Conservation (phyloP, 2,888 invertebrate species). For the Erebia aethiops region DNA sequence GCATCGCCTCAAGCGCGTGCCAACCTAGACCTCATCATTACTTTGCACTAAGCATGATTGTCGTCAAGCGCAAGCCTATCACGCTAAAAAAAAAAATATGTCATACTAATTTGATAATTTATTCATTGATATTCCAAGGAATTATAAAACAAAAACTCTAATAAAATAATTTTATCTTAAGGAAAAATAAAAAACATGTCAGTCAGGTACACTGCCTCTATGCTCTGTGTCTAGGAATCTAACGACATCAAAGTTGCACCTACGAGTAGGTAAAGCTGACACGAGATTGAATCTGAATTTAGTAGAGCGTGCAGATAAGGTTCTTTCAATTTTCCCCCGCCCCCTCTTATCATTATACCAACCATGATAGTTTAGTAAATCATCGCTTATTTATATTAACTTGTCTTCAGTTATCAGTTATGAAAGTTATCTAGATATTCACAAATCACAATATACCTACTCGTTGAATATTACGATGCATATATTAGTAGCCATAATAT, state of each 20-base stretch:
- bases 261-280: neutral
- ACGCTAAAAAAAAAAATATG: no score
- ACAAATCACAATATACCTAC: neutral
- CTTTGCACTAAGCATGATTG: no score
- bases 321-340: constrained; percentile 53
- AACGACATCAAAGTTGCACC: neutral
- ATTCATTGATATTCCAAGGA: no score
- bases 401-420: neutral
- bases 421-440: neutral
- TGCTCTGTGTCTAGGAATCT: no score
- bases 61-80: no score
- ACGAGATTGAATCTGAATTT: constrained; percentile 28
- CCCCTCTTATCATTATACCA: neutral
- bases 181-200: no score
- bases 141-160: no score
- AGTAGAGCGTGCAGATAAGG: constrained; percentile 61
- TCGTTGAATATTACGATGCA: constrained; percentile 2
- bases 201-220: no score
- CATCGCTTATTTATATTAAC: neutral
- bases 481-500: neutral
- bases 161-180: no score
- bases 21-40: no score
- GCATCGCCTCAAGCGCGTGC: no score
- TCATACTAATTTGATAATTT: no score
- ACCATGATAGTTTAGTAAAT: neutral